phyloP scores from a whole-genome alignment of 2,113 vertebrate species.

The Empidonax alnorum region DNA sequence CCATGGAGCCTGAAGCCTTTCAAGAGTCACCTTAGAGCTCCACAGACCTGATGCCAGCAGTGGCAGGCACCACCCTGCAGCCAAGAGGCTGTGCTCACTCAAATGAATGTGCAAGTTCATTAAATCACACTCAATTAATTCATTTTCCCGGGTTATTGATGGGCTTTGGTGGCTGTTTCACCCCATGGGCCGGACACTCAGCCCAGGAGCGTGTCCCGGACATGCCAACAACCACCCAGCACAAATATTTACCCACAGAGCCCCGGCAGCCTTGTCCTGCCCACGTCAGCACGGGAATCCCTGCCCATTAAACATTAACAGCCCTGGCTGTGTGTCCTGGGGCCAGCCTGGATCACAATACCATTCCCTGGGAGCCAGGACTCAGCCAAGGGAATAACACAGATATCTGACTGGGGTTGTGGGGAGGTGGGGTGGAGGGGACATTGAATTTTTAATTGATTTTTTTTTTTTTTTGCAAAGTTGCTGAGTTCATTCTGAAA shows the following conservation, averaged over 20 bases:
- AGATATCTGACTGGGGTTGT: fast-evolving
- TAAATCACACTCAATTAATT: neutral
- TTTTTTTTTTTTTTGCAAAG: neutral
- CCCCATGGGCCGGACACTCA: neutral
- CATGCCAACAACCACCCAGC: neutral
- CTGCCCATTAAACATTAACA: slow-evolving; percentile 69
- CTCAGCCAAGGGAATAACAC: neutral
- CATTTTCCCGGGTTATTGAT: neutral
- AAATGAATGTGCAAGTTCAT: neutral
- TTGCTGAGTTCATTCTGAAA: neutral
- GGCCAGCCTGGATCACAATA: neutral
- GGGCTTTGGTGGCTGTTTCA: neutral
- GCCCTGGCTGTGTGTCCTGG: neutral
- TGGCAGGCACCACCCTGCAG: fast-evolving
- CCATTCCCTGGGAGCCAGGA: neutral
- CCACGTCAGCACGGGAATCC: slow-evolving; percentile 73
- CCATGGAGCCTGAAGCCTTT: fast-evolving
- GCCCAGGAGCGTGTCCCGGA: neutral
- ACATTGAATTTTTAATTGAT: neutral
- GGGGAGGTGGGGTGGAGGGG: neutral
- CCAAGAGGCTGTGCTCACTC: neutral
- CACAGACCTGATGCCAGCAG: neutral
- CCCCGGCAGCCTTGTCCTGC: neutral
- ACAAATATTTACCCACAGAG: slow-evolving; percentile 81
- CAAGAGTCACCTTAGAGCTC: neutral